These are phyloP conservation scores for Pipra filicauda DNA, from an alignment of 2,113 vertebrate genomes.

Conservation along the genomic window DNA sequence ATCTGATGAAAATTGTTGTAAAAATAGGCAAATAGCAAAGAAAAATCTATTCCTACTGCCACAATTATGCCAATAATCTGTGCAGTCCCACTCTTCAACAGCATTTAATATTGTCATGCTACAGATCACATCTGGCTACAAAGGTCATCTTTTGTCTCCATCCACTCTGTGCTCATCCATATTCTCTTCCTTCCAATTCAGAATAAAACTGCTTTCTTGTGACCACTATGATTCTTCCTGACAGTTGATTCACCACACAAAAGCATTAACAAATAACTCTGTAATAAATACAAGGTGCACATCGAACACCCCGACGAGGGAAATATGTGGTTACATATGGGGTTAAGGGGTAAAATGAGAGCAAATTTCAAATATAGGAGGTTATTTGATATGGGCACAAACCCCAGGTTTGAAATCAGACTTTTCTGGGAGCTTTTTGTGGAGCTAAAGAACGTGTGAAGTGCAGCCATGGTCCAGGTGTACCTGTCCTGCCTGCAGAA, in stretches of 20 bases:
- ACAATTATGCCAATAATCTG: neutral
- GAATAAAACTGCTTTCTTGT: neutral
- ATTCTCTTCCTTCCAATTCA: neutral
- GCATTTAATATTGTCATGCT: neutral
- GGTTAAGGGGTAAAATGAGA: constrained; percentile 7
- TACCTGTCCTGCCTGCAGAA: neutral
- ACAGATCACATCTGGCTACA: neutral
- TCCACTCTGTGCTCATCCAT: neutral
- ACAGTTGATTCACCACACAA: neutral
- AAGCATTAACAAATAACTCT: constrained; percentile 32
- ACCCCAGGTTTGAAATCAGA: neutral
- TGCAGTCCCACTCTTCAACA: neutral
- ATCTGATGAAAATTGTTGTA: neutral
- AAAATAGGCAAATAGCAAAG: neutral
- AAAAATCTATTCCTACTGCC: neutral
- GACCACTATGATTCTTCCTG: neutral
- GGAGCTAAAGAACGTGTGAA: neutral
- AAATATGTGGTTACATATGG: neutral
- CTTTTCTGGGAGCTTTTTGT: neutral
- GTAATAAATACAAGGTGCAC: constrained; percentile 26
- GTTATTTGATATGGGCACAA: neutral
- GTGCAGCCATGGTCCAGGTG: neutral
- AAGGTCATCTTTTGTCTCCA: neutral
- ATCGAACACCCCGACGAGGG: neutral
- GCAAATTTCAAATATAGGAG: neutral